These are phyloP conservation scores for Gasterosteus nipponicus DNA, from an alignment of 2,113 vertebrate species.

Conservation along the genomic window DNA sequence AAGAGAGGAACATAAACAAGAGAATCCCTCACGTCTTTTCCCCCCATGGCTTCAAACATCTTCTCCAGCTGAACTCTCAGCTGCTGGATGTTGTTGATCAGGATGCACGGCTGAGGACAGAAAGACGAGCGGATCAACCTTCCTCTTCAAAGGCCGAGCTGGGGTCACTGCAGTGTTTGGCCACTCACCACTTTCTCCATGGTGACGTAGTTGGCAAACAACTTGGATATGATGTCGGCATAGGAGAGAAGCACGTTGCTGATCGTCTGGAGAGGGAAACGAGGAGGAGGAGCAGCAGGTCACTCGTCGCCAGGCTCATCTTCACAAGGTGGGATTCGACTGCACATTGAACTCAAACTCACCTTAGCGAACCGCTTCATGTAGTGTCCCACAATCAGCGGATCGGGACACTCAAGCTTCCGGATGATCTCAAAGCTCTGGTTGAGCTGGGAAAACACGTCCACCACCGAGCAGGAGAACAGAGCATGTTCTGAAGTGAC, in stretches of 20 bases:
- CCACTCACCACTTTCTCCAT: constrained; percentile 93
- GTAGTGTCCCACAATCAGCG: constrained; percentile 97
- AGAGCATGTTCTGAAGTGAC: constrained; percentile 96
- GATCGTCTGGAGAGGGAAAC: constrained; percentile 86
- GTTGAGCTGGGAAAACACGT: constrained; percentile 98
- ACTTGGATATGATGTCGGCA: constrained; percentile 93
- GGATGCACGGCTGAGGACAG: constrained; percentile 87
- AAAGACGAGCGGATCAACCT: constrained; percentile 5
- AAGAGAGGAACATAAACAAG: background rate
- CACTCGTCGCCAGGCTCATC: background rate
- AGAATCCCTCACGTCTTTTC: constrained; percentile 86
- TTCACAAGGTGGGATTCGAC: background rate
- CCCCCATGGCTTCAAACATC: constrained; percentile 99
- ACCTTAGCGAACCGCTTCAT: constrained; percentile 99
- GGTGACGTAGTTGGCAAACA: constrained; percentile 92
- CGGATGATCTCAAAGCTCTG: constrained; percentile 99
- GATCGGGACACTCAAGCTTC: constrained; percentile 96
- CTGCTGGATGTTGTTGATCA: constrained; percentile 99
- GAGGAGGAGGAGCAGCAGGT: background rate
- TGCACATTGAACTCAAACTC: background rate
- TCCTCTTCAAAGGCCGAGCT: background rate
- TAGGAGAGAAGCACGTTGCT: constrained; percentile 98
- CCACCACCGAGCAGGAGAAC: constrained; percentile 98
- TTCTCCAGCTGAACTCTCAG: constrained; percentile 96
- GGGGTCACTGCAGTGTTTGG: background rate